Percentiles rank a stretch among this genome's conserved stretches.
These are phyloP conservation scores for Oscheius sp. DNA, from an alignment of 2,888 invertebrate genomes.

Conservation along the genomic window DNA sequence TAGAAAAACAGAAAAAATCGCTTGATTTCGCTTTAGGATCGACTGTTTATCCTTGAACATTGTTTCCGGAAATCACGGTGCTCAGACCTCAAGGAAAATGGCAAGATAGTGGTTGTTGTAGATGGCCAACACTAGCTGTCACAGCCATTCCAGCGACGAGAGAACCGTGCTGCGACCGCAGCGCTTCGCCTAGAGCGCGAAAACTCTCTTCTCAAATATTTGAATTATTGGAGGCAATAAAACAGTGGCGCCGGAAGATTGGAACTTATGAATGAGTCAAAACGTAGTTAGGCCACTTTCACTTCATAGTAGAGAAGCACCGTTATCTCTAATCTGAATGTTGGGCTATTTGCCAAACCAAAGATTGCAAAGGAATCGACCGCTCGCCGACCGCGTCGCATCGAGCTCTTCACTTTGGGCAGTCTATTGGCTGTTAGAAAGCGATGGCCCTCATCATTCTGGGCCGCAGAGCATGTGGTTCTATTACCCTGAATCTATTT, in stretches of 20 bases:
- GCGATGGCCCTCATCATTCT: conserved; percentile 36
- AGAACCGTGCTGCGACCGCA: conserved; percentile 24
- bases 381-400: conserved; percentile 30
- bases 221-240: not conserved
- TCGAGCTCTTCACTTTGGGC: conserved; percentile 12
- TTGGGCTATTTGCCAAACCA: not conserved
- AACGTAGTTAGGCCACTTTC: not conserved
- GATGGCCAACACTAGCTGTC: conserved; percentile 38
- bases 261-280: not conserved
- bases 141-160: conserved; percentile 31
- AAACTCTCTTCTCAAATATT: not conserved
- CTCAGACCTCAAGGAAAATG: too few relatives aligned
- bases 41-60: too few relatives aligned
- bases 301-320: not conserved
- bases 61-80: too few relatives aligned
- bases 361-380: not conserved
- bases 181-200: conserved; percentile 7
- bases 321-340: too few relatives aligned
- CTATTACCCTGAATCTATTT: conserved; percentile 2
- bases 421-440: conserved; percentile 37
- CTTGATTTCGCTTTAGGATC: too few relatives aligned
- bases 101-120: conserved; percentile 29
- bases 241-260: not conserved
- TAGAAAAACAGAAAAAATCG: too few relatives aligned
- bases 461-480: conserved; percentile 28